phyloP scores from a whole-genome alignment of 2,113 vertebrate genomes.

The Rhinopithecus roxellana region DNA sequence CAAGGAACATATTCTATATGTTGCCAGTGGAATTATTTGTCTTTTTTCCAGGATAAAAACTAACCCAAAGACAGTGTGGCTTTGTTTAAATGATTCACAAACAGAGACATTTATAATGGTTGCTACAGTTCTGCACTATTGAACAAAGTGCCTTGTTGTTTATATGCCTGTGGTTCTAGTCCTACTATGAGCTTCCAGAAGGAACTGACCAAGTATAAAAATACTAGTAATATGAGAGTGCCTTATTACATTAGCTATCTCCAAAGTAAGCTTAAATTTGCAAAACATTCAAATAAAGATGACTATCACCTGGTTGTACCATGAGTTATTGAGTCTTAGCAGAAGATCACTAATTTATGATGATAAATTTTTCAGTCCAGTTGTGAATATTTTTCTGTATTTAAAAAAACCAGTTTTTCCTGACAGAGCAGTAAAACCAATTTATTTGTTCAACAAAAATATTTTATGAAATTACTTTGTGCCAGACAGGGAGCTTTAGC shows the following conservation, averaged over 20 bases:
- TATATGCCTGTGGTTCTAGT: background rate
- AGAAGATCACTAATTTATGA: background rate
- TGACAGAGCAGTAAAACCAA: background rate
- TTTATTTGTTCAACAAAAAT: background rate
- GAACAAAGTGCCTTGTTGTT: background rate
- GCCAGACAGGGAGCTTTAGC: background rate
- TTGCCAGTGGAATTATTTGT: background rate
- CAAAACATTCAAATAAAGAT: background rate
- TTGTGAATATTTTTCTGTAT: background rate
- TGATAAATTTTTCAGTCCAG: background rate
- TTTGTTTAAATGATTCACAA: constrained; percentile 27
- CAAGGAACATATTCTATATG: background rate
- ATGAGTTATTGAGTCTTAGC: background rate
- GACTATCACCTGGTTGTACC: background rate
- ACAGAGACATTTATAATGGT: constrained; percentile 14
- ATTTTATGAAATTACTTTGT: constrained; percentile 9
- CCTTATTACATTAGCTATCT: background rate
- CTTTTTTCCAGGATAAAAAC: constrained; percentile 41
- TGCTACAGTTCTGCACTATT: background rate
- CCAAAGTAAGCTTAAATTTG: background rate
- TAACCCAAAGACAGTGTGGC: constrained; percentile 1
- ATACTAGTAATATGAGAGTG: background rate
- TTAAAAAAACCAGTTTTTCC: background rate
- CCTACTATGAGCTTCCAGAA: background rate
- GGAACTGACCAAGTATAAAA: background rate